Evolutionary conservation across 1,140 invertebrate species (phyloP).

Genomic region (Drosophila triauraria): DNA sequence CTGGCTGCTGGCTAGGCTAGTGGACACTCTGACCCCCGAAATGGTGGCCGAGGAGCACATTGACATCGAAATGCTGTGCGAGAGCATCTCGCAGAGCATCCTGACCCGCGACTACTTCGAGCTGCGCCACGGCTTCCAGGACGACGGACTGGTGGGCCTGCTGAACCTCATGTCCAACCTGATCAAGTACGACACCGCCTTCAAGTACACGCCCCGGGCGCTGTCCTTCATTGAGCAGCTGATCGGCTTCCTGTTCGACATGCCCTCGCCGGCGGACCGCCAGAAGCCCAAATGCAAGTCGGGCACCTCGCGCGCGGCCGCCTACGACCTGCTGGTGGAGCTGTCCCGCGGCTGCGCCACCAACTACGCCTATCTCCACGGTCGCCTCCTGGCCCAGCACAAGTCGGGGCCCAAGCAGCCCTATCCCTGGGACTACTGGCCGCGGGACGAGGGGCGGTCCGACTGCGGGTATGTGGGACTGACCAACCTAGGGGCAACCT

Average conservation of each 20-base stretch:
- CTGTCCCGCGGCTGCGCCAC: constrained; percentile 92
- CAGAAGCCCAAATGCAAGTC: constrained; percentile 97
- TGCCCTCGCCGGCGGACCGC: constrained; percentile 93
- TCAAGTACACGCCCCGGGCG: constrained; percentile 92
- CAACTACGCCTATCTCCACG: constrained; percentile 94
- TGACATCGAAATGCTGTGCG: constrained; percentile 91
- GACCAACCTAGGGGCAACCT: constrained; percentile 97
- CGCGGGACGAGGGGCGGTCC: constrained; percentile 96
- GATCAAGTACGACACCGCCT: constrained; percentile 94
- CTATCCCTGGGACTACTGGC: constrained; percentile 99
- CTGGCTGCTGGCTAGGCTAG: constrained; percentile 94
- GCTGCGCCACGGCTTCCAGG: constrained; percentile 92
- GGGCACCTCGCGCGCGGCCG: constrained; percentile 93
- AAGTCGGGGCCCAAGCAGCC: constrained; percentile 92
- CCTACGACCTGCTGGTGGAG: constrained; percentile 96
- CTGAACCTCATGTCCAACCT: constrained; percentile 94
- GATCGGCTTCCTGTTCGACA: constrained; percentile 95
- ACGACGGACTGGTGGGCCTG: constrained; percentile 96
- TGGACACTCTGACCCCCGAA: constrained; percentile 93
- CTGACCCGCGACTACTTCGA: constrained; percentile 92
- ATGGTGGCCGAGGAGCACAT: constrained; percentile 89
- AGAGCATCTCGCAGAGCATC: constrained; percentile 91
- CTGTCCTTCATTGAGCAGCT: constrained; percentile 90
- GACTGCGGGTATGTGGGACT: constrained; percentile 97
- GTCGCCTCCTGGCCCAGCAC: constrained; percentile 93